A percentile compares a stretch with the other conserved stretches of the same genome.
These are phyloP conservation scores for Phanerotoma sp. DNA, from an alignment of 2,888 invertebrate genomes.

Conservation along the genomic window DNA sequence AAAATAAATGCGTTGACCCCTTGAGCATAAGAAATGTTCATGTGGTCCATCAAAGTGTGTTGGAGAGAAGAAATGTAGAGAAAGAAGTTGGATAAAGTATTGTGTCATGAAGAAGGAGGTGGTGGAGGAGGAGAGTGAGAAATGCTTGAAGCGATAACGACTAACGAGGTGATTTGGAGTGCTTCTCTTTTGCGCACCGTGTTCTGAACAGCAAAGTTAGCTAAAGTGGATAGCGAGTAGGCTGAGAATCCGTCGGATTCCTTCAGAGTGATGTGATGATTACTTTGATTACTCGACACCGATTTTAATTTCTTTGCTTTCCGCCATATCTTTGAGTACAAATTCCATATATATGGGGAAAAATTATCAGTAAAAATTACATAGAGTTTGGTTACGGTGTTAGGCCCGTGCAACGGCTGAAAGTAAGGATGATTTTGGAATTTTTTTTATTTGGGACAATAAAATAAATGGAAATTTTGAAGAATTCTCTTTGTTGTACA, in stretches of 20 bases:
- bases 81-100: conserved; percentile 28
- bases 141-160: conserved; percentile 34
- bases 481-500: no score
- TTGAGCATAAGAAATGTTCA: background rate
- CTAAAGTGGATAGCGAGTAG: conserved; percentile 18
- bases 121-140: conserved; percentile 5
- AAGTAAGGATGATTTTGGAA: no score
- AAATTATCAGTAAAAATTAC: no score
- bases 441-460: no score
- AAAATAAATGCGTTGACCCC: conserved; percentile 24
- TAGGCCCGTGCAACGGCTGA: no score
- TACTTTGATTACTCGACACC: background rate
- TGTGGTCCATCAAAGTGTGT: background rate
- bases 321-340: no score
- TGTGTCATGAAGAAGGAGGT: conserved; percentile 18
- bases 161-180: conserved; percentile 40
- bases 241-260: conserved; percentile 16
- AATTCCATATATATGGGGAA: no score
- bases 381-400: no score
- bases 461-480: no score
- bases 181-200: conserved; percentile 6
- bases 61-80: background rate
- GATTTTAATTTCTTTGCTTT: background rate
- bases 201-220: background rate
- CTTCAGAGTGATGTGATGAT: conserved; percentile 14